Base-by-base conservation (phyloP, 2,888 invertebrate species). In the Biston betularia region DNA sequence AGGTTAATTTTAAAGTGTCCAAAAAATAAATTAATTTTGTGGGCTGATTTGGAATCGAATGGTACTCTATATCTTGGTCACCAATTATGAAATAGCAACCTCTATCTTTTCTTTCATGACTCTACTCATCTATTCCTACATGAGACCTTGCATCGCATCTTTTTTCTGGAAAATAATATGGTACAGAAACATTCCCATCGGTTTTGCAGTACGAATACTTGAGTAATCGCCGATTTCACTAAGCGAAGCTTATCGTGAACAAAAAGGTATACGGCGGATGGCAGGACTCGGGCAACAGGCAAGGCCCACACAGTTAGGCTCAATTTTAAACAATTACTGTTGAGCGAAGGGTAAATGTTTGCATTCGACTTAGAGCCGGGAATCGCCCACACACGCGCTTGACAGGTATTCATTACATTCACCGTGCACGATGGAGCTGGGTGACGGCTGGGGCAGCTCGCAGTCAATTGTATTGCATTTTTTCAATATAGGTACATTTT, bases 291-390 rank as follows among this genome's bases (percentile, higher is more conserved):
- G 84, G 86, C 88, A 89, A 89, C 89, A 88, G 85, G 85, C 84
- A 73, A 85, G 88, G 92, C 89, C 93, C 93, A 93, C 93, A 93
- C 93, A 92, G 93, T 93, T 93, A 92, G 92, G 91, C 89, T 90
- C 93, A 93, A 93, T 93, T 93, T 93, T 93, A 92, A 93, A 93
- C 93, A 93, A 93, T 93, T 93, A 93, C 92, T 88, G 89, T 84
- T 89, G 90, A 89, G 89, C 90, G 90, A 89, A 90, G 89, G 91
- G 93, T 88, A 93, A 93, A 93, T 93, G 92, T 93, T 93, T 93
- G 90, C 90, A 80, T 93, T 92, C 92, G 92, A 91, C 89, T 92
- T 92, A 90, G 90, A 87, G 75, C 78, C 69, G 80, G 78, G 87
- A 83, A 87, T 85, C 92, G 93, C 90, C 93, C 93, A 93, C 93